Evolutionary conservation across 2,113 vertebrate genomes (phyloP), one percentile per base, ranked within the genome.

Genomic region (Jacana jacana): DNA sequence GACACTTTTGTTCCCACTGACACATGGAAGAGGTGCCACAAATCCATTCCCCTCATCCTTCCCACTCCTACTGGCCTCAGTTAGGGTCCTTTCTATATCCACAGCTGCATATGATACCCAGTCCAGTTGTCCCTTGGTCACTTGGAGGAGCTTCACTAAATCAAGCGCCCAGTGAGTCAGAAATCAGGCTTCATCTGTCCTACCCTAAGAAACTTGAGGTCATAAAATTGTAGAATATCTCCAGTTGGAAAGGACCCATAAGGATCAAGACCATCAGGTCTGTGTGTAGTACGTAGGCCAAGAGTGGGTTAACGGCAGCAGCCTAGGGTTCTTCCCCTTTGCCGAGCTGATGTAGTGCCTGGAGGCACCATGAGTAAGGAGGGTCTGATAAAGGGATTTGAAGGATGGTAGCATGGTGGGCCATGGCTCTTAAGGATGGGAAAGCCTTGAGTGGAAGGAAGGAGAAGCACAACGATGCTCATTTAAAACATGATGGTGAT

Each of bases 361-460:
- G 63, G 35, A 71, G 46, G 42, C 68, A 30, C 42, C 37, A 37
- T 4, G 31, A 27, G 23, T 55, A 42, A 71, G 22, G n/a, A 88
- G 19, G 54, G n/a, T 17, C 35, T 0, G 0, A 81, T 22, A 17
- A 51, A 82, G 6, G 8, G 55, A 71, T 76, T 11, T 72, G 30
- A 89, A 85, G 77, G 64, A 13, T 2, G 15, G 51, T 54, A 37
- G 7, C 2, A 0, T 0, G 1, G 48, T 23, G 24, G 40, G 39
- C 33, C 16, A 5, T 8, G 40, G 30, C 27, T 72, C 40, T 63
- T 58, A 77, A 73, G 58, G 63, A 61, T 0, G 0, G 16, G 61
- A 16, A 68, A 71, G 22, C 52, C 35, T 91, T 52, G 28, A 57
- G 30, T 22, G 17, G 57, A 79, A 92, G 44, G 30, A 87, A 92